Conservation (phyloP, 2,797 vertebrate species). For the Muscicapa striata region DNA sequence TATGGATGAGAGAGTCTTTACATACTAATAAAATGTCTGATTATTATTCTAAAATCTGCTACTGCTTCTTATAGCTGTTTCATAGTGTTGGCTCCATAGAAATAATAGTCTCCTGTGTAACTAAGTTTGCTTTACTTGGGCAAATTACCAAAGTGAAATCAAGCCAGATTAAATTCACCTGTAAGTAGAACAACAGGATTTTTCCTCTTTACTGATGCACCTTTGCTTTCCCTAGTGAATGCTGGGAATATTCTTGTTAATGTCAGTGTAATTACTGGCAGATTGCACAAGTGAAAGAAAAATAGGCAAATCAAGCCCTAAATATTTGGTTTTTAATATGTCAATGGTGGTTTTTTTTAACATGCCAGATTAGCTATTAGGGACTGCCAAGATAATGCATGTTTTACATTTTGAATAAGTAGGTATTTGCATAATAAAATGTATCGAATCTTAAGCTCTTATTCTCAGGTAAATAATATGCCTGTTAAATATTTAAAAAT, state of each 20-base stretch:
- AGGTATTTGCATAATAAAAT: constrained; percentile 62
- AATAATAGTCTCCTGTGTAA: constrained; percentile 28
- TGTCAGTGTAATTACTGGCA: constrained; percentile 12
- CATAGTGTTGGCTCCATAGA: background rate
- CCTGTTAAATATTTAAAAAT: constrained; percentile 55
- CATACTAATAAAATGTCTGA: background rate
- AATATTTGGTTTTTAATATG: background rate
- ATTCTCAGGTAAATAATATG: constrained; percentile 48
- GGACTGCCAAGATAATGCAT: constrained; percentile 29
- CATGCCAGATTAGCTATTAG: constrained; percentile 10
- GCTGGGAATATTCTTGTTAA: constrained; percentile 11
- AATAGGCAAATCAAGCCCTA: background rate
- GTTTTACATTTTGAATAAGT: constrained; percentile 44
- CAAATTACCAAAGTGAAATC: constrained; percentile 50
- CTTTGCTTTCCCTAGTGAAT: constrained; percentile 22
- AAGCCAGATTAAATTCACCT: constrained; percentile 35
- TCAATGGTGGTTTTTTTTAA: background rate
- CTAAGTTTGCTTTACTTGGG: constrained; percentile 13
- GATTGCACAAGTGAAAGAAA: constrained; percentile 1
- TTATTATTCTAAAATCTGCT: constrained; percentile 27
- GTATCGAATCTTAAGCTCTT: constrained; percentile 43
- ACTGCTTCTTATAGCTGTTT: background rate
- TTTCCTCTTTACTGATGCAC: background rate
- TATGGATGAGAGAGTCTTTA: constrained; percentile 10
- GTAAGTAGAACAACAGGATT: constrained; percentile 30